phyloP scores from a whole-genome alignment of 2,888 invertebrate species.

The Aromia moschata region DNA sequence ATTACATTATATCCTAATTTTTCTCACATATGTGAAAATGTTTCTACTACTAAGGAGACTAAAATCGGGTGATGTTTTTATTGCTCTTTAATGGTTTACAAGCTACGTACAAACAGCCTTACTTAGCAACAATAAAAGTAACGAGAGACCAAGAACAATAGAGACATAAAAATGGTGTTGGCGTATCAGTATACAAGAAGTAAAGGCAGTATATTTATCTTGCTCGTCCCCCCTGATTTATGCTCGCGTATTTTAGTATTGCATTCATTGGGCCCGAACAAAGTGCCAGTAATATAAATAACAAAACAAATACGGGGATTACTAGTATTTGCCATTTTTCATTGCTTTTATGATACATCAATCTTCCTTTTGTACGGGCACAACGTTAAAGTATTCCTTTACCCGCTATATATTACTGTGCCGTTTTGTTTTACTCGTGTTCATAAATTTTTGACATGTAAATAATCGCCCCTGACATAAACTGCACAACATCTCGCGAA shows the following conservation, averaged over 20 bases:
- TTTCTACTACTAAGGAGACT: no score
- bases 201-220: conserved; percentile 26
- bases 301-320: conserved; percentile 26
- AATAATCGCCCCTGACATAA: conserved; percentile 7
- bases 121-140: conserved; percentile 14
- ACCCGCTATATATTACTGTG: conserved; percentile 16
- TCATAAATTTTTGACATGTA: conserved; percentile 23
- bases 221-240: conserved; percentile 21
- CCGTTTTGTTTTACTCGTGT: conserved; percentile 19
- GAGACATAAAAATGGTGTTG: conserved; percentile 16
- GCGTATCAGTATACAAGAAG: conserved; percentile 16
- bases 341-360: conserved; percentile 25
- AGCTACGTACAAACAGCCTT: not conserved
- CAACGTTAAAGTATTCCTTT: conserved; percentile 21
- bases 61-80: not conserved
- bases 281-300: conserved; percentile 25
- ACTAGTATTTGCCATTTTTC: conserved; percentile 27
- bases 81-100: not conserved
- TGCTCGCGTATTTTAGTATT: conserved; percentile 26
- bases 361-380: conserved; percentile 22
- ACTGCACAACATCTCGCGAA: conserved; percentile 1
- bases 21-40: no score
- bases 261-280: conserved; percentile 24
- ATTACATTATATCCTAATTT: no score
- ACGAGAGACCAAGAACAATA: conserved; percentile 22